Conservation (phyloP, 2,113 vertebrate species). For the Neogobius melanostomus region DNA sequence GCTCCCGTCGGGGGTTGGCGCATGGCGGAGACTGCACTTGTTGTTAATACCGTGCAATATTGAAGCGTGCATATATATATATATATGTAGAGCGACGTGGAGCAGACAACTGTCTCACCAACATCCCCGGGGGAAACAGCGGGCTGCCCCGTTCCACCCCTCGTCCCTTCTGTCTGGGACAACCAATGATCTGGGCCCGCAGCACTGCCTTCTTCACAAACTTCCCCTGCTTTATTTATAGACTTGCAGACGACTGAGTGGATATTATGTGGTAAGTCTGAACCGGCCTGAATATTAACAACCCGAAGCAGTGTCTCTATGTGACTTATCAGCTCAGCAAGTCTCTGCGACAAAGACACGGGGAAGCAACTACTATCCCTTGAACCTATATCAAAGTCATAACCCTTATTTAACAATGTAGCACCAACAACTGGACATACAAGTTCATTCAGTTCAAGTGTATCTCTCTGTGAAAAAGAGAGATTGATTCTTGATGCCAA, state of each 20-base stretch:
- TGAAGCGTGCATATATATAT: slow-evolving; percentile 55
- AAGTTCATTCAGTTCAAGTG: too few relatives aligned
- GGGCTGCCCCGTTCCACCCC: slow-evolving; percentile 37
- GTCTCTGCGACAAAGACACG: slow-evolving; percentile 20
- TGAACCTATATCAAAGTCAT: background rate
- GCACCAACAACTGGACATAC: background rate
- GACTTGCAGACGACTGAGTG: slow-evolving; percentile 44
- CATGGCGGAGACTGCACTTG: slow-evolving; percentile 30
- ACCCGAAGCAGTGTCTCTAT: slow-evolving; percentile 18
- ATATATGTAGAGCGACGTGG: slow-evolving; percentile 30
- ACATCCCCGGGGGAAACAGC: slow-evolving; percentile 56
- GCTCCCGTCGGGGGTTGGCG: slow-evolving; percentile 58
- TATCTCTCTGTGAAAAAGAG: too few relatives aligned
- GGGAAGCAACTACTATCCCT: slow-evolving; percentile 9
- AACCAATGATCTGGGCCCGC: slow-evolving; percentile 63
- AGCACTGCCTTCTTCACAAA: slow-evolving; percentile 47
- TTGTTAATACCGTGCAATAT: slow-evolving; percentile 56
- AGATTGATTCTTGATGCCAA: too few relatives aligned
- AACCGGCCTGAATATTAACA: slow-evolving; percentile 52
- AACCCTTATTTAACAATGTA: background rate
- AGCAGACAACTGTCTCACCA: slow-evolving; percentile 59
- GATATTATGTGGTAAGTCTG: slow-evolving; percentile 58
- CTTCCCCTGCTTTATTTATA: slow-evolving; percentile 61
- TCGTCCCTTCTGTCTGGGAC: slow-evolving; percentile 56
- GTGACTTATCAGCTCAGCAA: slow-evolving; percentile 28